Evolutionary conservation across 2,888 invertebrate species (phyloP).

Genomic region (Halictus ligatus): DNA sequence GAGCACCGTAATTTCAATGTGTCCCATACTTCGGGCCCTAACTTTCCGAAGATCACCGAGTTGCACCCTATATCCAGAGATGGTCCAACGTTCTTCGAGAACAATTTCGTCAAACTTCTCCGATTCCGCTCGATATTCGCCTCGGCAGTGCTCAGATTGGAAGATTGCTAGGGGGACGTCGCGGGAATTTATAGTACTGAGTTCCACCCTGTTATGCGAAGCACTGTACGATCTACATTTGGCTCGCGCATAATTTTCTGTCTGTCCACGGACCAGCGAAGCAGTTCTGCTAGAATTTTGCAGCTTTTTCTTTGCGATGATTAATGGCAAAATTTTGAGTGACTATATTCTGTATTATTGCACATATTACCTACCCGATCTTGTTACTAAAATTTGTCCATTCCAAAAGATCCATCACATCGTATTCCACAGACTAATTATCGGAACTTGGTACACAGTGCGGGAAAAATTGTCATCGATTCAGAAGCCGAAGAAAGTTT

Average conservation of each 20-base stretch:
- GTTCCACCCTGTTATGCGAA: background rate
- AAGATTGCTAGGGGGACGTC: background rate
- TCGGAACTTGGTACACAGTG: too few relatives aligned
- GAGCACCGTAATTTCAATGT: conserved; percentile 14
- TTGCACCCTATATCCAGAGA: background rate
- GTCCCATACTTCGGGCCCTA: background rate
- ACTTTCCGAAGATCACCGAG: conserved; percentile 16
- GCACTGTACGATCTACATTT: background rate
- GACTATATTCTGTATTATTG: too few relatives aligned
- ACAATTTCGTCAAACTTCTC: conserved; percentile 44
- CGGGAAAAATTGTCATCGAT: too few relatives aligned
- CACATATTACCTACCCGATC: too few relatives aligned
- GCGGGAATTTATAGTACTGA: background rate
- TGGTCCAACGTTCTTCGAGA: conserved; percentile 24
- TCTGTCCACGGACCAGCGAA: too few relatives aligned
- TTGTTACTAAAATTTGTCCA: too few relatives aligned
- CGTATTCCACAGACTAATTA: too few relatives aligned
- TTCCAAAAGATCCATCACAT: too few relatives aligned
- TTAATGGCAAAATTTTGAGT: too few relatives aligned
- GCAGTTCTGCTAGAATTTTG: too few relatives aligned
- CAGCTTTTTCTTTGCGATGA: too few relatives aligned
- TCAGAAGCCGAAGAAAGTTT: background rate
- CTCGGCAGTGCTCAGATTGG: background rate
- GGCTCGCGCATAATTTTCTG: too few relatives aligned
- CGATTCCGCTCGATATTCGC: background rate